phyloP scores from a whole-genome alignment of 2,888 invertebrate genomes.

The Aporophyla nigra region DNA sequence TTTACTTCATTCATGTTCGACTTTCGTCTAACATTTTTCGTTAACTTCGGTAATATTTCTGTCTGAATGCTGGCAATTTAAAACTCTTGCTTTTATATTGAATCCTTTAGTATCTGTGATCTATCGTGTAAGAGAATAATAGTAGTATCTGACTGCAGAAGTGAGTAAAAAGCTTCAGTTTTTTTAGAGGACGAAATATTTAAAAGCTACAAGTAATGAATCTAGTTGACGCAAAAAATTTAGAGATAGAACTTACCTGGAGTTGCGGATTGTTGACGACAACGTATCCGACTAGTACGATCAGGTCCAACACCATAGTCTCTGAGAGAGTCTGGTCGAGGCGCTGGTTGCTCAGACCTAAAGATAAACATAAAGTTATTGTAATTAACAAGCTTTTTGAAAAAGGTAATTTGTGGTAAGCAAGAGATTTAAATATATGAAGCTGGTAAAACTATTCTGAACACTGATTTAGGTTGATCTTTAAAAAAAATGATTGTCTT shows the following conservation, averaged over 20 bases:
- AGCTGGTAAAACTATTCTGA: not conserved
- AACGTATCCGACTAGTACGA: slow-evolving; percentile 95
- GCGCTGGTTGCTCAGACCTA: slow-evolving; percentile 78
- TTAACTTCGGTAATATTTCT: not conserved
- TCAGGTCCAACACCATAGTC: slow-evolving; percentile 94
- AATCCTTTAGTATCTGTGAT: not conserved
- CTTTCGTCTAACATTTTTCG: too few species aligned
- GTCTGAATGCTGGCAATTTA: too few species aligned
- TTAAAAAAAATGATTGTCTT: not conserved
- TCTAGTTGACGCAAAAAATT: not conserved
- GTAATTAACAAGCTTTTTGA: not conserved
- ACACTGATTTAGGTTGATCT: not conserved
- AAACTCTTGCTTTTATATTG: too few species aligned
- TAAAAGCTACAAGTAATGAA: not conserved
- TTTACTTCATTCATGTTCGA: not conserved
- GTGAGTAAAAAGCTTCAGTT: too few species aligned
- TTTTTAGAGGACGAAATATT: too few species aligned
- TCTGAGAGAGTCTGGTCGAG: slow-evolving; percentile 90
- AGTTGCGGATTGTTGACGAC: slow-evolving; percentile 93
- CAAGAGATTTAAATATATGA: not conserved
- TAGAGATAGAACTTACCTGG: slow-evolving; percentile 74
- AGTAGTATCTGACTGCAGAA: not conserved
- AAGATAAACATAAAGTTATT: not conserved
- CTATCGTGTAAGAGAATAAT: not conserved
- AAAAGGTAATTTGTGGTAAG: not conserved